A percentile compares a stretch with the other conserved stretches of the same genome.
phyloP scores from a whole-genome alignment of 2,888 invertebrate genomes.

The Elmis aenea region DNA sequence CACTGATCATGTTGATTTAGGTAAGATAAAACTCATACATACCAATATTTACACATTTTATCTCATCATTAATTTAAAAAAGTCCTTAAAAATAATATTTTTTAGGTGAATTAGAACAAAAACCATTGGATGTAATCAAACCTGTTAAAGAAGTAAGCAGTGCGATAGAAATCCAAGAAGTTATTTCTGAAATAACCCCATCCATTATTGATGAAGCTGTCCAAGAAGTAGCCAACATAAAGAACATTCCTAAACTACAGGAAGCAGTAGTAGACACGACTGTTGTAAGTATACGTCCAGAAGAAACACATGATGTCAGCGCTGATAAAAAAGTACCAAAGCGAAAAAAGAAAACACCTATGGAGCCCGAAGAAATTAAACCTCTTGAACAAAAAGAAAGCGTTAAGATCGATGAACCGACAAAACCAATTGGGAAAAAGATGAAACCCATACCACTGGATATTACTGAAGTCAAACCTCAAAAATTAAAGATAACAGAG shows the following conservation, averaged over 20 bases:
- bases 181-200: no score
- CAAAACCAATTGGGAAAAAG: constrained; percentile 30
- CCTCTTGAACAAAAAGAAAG: constrained; percentile 13
- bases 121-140: constrained; percentile 1
- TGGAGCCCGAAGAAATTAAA: constrained; percentile 8
- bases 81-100: background rate
- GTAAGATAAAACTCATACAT: constrained; percentile 9
- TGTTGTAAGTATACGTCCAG: constrained; percentile 3
- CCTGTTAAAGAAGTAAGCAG: constrained; percentile 7
- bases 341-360: constrained; percentile 13
- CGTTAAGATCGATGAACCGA: no score
- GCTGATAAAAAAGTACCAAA: constrained; percentile 4
- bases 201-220: no score
- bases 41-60: background rate
- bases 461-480: constrained; percentile 48
- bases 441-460: constrained; percentile 41
- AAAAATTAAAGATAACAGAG: constrained; percentile 56
- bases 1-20: constrained; percentile 2
- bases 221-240: constrained; percentile 12
- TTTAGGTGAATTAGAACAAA: background rate
- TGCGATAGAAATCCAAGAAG: no score
- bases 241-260: constrained; percentile 10
- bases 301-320: constrained; percentile 14
- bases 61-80: background rate
- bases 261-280: constrained; percentile 9